These are phyloP conservation scores for Botia kubotai DNA, from an alignment of 2,797 vertebrate genomes.

Conservation along the genomic window DNA sequence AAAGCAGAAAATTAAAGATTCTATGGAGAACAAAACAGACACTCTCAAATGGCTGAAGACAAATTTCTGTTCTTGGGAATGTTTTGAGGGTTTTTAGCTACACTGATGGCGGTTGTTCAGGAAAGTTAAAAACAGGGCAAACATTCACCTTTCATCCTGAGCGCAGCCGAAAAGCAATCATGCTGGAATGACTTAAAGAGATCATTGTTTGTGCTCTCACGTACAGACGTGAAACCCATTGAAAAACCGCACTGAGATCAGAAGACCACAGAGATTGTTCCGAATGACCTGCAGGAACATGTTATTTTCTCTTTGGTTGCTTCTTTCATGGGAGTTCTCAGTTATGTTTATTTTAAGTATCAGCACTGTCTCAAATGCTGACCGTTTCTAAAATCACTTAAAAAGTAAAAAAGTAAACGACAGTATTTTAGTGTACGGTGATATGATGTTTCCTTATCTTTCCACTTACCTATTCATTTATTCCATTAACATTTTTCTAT, in stretches of 20 bases:
- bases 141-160: background rate
- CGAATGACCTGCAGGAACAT: background rate
- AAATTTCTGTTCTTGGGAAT: background rate
- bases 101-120: background rate
- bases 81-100: background rate
- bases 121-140: slow-evolving; percentile 7
- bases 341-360: background rate
- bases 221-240: background rate
- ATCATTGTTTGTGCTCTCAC: background rate
- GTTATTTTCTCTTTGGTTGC: too few relatives aligned
- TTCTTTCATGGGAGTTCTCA: too few relatives aligned
- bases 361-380: background rate
- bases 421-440: too few relatives aligned
- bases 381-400: background rate
- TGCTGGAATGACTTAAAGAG: background rate
- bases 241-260: background rate
- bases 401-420: background rate
- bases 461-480: too few relatives aligned
- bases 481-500: too few relatives aligned
- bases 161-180: background rate
- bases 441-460: too few relatives aligned
- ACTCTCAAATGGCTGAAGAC: background rate
- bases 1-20: background rate
- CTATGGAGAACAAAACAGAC: background rate
- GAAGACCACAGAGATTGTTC: background rate